Evolutionary conservation across 1,140 invertebrate genomes (phyloP), one percentile per base, ranked within the genome.

Genomic region (Drosophila pandora): DNA sequence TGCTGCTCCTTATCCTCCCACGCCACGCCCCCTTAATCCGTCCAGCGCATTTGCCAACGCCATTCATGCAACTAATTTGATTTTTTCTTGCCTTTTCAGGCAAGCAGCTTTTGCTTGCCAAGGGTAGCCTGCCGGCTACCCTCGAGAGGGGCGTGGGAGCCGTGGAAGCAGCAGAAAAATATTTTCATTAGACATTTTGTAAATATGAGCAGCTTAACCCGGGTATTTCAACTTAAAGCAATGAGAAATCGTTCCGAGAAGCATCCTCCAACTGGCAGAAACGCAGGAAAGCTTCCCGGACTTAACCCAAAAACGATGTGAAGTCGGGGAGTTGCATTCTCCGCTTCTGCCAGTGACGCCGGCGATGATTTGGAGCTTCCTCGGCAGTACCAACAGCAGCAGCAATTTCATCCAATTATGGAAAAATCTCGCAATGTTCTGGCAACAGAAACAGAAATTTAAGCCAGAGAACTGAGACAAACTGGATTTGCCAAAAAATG

Each of bases 111-210:
- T 28, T 55, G 34, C 17, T n/a, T 12, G 25, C 30, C 62, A 21
- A 28, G 43, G 48, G 22, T 25, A 43, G 6, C 13, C 9, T 23
- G 49, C 2, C 1, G 30, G n/a, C n/a, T n/a, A n/a, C n/a, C 2
- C 0, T 3, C 0, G 25, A 30, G 12, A 3, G n/a, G 7, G 28
- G 7, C 7, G 49, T 6, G 28, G 8, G 12, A 12, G 34, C 12
- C 10, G 34, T 6, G 23, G 3, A 13, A 23, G 50, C 37, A 57
- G 53, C 50, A 61, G 64, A 68, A 68, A 82, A 88, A 88, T 87
- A 87, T 88, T 87, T 87, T 88, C 83, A 87, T 87, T 87, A 88
- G 82, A 87, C 82, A 82, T 88, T 87, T 87, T 87, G 75, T 82
- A 88, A 88, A 87, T 87, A 82, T 87, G 83, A 87, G 70, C 82